These are phyloP conservation scores for Drosophila rhopaloa DNA, from an alignment of 1,140 invertebrate species.

Conservation along the genomic window DNA sequence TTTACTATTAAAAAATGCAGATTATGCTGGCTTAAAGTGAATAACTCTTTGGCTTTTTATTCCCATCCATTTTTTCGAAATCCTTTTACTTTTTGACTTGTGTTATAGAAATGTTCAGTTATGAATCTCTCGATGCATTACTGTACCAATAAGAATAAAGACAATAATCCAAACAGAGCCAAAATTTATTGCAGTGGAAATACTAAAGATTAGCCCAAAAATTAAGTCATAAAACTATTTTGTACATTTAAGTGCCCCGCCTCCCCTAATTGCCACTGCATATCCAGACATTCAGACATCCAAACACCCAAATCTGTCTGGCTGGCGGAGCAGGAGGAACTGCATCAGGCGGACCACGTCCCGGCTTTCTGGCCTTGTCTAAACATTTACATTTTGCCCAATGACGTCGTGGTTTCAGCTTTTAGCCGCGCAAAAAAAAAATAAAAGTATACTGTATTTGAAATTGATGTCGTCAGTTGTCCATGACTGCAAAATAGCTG, in stretches of 20 bases:
- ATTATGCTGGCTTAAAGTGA: no score
- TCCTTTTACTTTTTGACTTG: no score
- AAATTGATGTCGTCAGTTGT: slow-evolving; percentile 45
- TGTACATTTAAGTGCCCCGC: slow-evolving; percentile 46
- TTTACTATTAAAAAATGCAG: no score
- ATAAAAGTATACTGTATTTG: slow-evolving; percentile 4
- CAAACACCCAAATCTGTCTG: slow-evolving; percentile 9
- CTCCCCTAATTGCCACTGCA: slow-evolving; percentile 32
- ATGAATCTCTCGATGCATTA: neutral
- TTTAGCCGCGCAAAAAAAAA: slow-evolving; percentile 14
- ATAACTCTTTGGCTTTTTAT: no score
- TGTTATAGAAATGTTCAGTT: neutral
- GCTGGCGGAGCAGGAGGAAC: slow-evolving; percentile 19
- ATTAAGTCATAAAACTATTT: slow-evolving; percentile 69
- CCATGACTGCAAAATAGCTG: slow-evolving; percentile 37
- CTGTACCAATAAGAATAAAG: slow-evolving; percentile 26
- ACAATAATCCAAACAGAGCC: slow-evolving; percentile 30
- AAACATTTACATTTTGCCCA: slow-evolving; percentile 79
- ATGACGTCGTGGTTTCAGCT: slow-evolving; percentile 61
- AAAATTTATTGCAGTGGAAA: slow-evolving; percentile 51
- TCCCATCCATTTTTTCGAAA: no score
- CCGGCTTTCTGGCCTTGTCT: slow-evolving; percentile 63
- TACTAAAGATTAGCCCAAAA: slow-evolving; percentile 69
- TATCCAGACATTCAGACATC: slow-evolving; percentile 31
- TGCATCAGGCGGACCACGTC: slow-evolving; percentile 41